These are phyloP conservation scores for Aotus griseimembra DNA, from an alignment of 2,797 vertebrate species.

Conservation along the genomic window DNA sequence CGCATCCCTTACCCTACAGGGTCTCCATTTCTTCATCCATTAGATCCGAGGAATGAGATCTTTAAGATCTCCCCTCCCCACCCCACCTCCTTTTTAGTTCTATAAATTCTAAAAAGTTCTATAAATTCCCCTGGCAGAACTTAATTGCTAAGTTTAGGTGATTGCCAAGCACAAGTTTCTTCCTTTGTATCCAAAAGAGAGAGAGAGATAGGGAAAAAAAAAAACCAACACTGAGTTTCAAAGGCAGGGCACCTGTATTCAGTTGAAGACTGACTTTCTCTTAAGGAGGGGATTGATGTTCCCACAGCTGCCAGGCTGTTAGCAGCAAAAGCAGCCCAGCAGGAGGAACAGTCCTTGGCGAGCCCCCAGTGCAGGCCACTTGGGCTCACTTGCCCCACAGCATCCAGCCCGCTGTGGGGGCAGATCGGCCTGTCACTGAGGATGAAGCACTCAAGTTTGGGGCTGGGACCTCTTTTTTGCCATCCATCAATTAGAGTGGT, in stretches of 20 bases:
- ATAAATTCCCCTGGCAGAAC: conserved; percentile 47
- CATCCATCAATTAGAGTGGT: background rate
- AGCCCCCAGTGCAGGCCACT: background rate
- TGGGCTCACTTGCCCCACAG: background rate
- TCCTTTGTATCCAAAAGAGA: conserved; percentile 43
- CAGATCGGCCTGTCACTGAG: background rate
- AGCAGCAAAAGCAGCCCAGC: background rate
- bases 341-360: background rate
- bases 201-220: rapidly evolving
- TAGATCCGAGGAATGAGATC: background rate
- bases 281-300: background rate
- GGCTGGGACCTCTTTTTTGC: background rate
- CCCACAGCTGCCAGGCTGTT: background rate
- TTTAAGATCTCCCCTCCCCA: background rate
- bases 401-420: background rate
- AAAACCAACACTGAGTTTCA: background rate
- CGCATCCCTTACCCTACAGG: background rate
- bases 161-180: conserved; percentile 19
- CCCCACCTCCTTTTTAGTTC: background rate
- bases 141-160: conserved; percentile 58
- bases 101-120: conserved; percentile 48
- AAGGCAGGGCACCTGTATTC: background rate
- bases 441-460: background rate
- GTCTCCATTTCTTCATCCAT: background rate
- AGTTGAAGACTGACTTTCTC: background rate